Percentiles rank a stretch among this genome's conserved stretches.
phyloP scores from a whole-genome alignment of 2,888 invertebrate genomes.

The Gnatocerus cornutus region DNA sequence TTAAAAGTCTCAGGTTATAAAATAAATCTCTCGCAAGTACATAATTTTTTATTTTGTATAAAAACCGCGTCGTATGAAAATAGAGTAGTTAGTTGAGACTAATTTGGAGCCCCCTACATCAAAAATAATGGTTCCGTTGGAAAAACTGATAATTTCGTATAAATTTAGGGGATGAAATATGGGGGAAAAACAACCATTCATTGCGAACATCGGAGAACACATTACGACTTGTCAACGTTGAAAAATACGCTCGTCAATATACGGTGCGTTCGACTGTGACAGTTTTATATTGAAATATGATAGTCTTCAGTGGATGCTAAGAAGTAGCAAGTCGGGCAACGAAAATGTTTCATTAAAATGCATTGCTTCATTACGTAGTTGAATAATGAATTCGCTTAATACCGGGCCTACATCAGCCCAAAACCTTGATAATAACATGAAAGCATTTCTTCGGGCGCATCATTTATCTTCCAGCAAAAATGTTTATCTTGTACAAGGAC shows the following conservation, averaged over 20 bases:
- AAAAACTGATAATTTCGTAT: conserved; percentile 37
- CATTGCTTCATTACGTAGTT: conserved; percentile 51
- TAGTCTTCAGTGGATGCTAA: conserved; percentile 3
- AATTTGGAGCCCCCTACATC: conserved; percentile 25
- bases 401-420: conserved; percentile 25
- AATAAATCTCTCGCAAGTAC: conserved; percentile 30
- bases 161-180: conserved; percentile 27
- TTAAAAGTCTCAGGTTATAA: conserved; percentile 32
- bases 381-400: conserved; percentile 51
- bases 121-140: conserved; percentile 13
- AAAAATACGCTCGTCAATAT: conserved; percentile 45
- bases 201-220: conserved; percentile 27
- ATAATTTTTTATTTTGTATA: conserved; percentile 34
- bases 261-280: conserved; percentile 36
- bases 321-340: conserved; percentile 27
- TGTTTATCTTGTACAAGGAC: conserved; percentile 40
- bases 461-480: conserved; percentile 48
- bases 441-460: conserved; percentile 46
- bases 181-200: conserved; percentile 26
- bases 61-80: conserved; percentile 29
- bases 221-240: conserved; percentile 43
- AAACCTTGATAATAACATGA: conserved; percentile 48
- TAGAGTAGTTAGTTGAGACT: conserved; percentile 31
- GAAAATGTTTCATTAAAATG: conserved; percentile 50
- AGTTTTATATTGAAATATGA: conserved; percentile 49